Percentiles rank a stretch among this genome's conserved stretches.
Evolutionary conservation across 2,113 vertebrate species (phyloP).

Genomic region (Corythoichthys haematopterus): DNA sequence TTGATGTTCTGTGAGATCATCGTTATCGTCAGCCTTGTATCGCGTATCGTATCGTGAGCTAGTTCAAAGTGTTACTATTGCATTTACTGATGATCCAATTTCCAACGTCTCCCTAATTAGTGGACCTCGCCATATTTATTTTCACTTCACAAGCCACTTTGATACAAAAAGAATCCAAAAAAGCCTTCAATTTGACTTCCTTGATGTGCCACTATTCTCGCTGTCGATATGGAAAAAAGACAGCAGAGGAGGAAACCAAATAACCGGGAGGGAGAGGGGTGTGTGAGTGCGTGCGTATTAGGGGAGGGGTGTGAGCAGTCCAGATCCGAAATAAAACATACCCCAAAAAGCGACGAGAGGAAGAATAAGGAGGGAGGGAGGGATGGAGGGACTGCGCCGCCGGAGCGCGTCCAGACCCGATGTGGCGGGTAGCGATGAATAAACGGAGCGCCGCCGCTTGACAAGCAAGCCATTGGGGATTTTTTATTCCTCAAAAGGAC

Average conservation of each 20-base stretch:
- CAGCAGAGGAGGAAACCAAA: slow-evolving; percentile 4
- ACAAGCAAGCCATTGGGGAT: not conserved
- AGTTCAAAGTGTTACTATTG: too few relatives aligned
- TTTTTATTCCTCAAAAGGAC: not conserved
- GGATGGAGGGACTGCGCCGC: slow-evolving; percentile 49
- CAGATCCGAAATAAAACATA: slow-evolving; percentile 70
- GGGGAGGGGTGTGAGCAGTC: slow-evolving; percentile 40
- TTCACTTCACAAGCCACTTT: slow-evolving; percentile 25
- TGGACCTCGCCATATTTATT: too few relatives aligned
- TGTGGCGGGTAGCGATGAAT: slow-evolving; percentile 7
- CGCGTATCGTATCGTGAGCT: too few relatives aligned
- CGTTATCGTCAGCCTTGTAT: too few relatives aligned
- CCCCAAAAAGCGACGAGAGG: slow-evolving; percentile 42
- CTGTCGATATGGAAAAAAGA: not conserved
- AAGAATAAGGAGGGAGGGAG: slow-evolving; percentile 25
- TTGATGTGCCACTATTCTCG: not conserved
- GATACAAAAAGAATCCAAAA: not conserved
- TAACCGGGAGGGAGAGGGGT: not conserved
- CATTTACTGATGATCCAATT: too few relatives aligned
- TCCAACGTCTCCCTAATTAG: too few relatives aligned
- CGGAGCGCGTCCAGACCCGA: slow-evolving; percentile 47
- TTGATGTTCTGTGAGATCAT: too few relatives aligned
- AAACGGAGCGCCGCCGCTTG: not conserved
- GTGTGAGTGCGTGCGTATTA: not conserved
- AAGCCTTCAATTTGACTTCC: not conserved